Conservation (phyloP, 2,888 invertebrate genomes). For the Chaitophorus viminalis region DNA sequence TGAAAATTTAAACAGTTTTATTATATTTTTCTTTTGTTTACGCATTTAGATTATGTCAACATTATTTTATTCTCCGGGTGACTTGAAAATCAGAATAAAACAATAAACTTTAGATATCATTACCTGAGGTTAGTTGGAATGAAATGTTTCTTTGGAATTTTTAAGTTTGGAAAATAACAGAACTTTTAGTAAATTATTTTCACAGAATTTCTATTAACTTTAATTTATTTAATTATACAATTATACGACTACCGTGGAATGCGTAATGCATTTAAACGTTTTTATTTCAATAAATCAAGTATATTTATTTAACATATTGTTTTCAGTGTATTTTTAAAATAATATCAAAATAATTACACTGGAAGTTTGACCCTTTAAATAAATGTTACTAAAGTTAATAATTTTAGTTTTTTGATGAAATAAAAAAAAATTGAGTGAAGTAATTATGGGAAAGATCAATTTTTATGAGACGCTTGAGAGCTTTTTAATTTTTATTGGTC, state of each 20-base stretch:
- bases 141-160: not conserved
- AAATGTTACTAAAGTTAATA: not conserved
- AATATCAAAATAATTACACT: not conserved
- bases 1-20: not conserved
- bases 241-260: not conserved
- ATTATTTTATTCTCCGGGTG: not conserved
- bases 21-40: not conserved
- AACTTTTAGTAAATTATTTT: not conserved
- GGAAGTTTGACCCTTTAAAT: not conserved
- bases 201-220: not conserved
- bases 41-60: not conserved
- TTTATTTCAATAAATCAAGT: not conserved
- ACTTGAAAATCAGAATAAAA: not conserved
- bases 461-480: not conserved
- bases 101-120: not conserved
- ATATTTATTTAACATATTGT: not conserved
- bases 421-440: conserved; percentile 1
- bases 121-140: not conserved
- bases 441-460: not conserved
- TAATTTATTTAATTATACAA: not conserved
- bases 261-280: not conserved
- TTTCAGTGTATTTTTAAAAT: not conserved
- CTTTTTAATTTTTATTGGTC: conserved; percentile 22
- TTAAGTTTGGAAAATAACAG: not conserved
- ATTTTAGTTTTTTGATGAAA: not conserved